Evolutionary conservation across 30 jellyfish, hydroid and myxozoan genomes (phyloP).

Genomic region (Aurelia aurita): DNA sequence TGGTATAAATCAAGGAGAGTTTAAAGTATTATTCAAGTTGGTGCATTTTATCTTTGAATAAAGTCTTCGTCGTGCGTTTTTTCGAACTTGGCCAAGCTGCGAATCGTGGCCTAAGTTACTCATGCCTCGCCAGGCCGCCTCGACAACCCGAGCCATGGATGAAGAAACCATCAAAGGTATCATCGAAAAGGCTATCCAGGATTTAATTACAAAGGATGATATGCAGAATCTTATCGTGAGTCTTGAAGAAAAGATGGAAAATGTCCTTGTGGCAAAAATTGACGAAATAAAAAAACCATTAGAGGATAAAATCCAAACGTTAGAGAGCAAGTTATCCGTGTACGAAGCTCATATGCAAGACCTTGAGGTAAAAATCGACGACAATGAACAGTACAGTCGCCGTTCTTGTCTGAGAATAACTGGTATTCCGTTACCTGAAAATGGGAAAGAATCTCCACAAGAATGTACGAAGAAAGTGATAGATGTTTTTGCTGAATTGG

Average conservation of each 20-base stretch:
- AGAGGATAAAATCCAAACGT: slow-evolving; percentile 18
- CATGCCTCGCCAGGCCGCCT: too few relatives aligned
- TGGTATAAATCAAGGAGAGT: too few relatives aligned
- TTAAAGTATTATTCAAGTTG: too few relatives aligned
- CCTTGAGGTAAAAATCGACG: slow-evolving; percentile 37
- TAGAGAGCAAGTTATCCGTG: slow-evolving; percentile 48
- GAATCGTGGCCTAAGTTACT: too few relatives aligned
- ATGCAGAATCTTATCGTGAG: too few relatives aligned
- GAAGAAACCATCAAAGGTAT: too few relatives aligned
- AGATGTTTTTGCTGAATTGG: slow-evolving; percentile 27
- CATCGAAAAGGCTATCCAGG: too few relatives aligned
- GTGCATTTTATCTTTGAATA: too few relatives aligned
- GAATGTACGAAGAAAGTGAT: slow-evolving; percentile 41
- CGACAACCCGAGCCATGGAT: too few relatives aligned
- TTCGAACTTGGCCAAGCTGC: too few relatives aligned
- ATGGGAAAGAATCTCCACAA: slow-evolving; percentile 33
- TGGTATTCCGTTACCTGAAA: slow-evolving; percentile 45
- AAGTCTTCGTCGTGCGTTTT: too few relatives aligned
- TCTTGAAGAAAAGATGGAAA: background rate
- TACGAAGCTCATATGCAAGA: slow-evolving; percentile 53
- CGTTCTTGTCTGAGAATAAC: slow-evolving; percentile 45
- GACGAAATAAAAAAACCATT: slow-evolving; percentile 6
- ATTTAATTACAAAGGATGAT: too few relatives aligned
- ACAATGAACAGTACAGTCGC: slow-evolving; percentile 62
- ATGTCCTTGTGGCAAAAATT: background rate